These are phyloP conservation scores for Heliconius ethilla DNA, from an alignment of 2,888 invertebrate species.

Conservation along the genomic window DNA sequence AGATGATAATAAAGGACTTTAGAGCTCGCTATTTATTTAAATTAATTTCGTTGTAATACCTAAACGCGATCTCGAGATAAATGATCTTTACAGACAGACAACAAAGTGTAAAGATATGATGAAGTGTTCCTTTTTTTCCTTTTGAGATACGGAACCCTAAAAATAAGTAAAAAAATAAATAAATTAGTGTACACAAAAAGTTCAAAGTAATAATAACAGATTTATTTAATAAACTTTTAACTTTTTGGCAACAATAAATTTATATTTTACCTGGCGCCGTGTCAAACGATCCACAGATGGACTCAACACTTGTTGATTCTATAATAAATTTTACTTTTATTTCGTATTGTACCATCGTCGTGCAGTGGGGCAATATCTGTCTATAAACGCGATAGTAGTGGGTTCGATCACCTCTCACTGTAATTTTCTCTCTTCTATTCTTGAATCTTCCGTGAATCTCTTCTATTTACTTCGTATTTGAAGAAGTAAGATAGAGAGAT, in stretches of 20 bases:
- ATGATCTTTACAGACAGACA: too few relatives aligned
- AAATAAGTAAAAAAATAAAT: too few relatives aligned
- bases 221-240: not conserved
- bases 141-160: too few relatives aligned
- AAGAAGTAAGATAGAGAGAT: not conserved
- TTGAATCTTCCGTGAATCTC: too few relatives aligned
- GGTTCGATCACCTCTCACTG: not conserved
- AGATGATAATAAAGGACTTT: too few relatives aligned
- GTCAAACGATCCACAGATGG: not conserved
- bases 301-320: slow-evolving; percentile 1
- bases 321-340: not conserved
- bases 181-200: not conserved
- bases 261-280: slow-evolving; percentile 8
- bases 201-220: not conserved
- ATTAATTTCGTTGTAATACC: too few relatives aligned
- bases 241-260: not conserved
- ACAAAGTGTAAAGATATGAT: too few relatives aligned
- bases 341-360: not conserved
- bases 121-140: too few relatives aligned
- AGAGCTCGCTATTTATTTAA: too few relatives aligned
- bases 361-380: not conserved
- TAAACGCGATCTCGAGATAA: too few relatives aligned
- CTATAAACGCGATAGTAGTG: not conserved
- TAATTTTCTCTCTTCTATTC: too few relatives aligned
- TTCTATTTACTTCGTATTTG: not conserved